Base-by-base conservation (phyloP, 2,113 vertebrate species). In the Melanostigma gelatinosum region DNA sequence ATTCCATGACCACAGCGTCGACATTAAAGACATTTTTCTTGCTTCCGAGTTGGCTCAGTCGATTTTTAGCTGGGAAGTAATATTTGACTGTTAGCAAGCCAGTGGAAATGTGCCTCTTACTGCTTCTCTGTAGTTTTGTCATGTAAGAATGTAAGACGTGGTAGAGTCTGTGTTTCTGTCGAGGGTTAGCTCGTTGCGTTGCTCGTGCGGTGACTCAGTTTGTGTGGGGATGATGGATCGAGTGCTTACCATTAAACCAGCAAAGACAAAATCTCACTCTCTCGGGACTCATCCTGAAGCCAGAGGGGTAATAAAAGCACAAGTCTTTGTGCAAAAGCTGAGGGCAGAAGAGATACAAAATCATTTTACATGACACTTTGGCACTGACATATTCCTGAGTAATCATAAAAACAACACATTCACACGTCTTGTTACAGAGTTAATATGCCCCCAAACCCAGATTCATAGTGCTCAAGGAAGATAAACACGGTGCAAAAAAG, bases 401-500 rank as follows among this genome's bases (percentile, higher is more conserved):
- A 78, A 70, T 72, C 52, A 44, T 63, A 52, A 36, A 74, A 72
- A 60, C 6, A 58, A 2, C 22, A 64, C 24, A 55, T 75, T 71
- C 24, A 24, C 20, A 20, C 68, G 55, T 27, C 32, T 27, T 65
- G 50, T 76, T 9, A 67, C 52, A 15, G 52, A 77, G 75, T 86
- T 82, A 70, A 75, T 57, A 72, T 54, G 20, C 32, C 63, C 63
- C 58, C 13, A 58, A 75, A 72, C 15, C 57, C 27, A 63, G 60
- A 46, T 15, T 72, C 18, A 57, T 64, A 18, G 52, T 74, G 72
- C 73, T 83, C 60, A 52, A 22, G 29, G 52, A 58, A 79, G 82
- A 81, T 83, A 79, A 79, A 88, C 42, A 65, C n/a, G 50, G n/a
- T 44, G 54, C 55, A 44, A 20, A 68, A 70, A 50, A 29, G 42